Evolutionary conservation across 2,888 invertebrate species (phyloP), one percentile per base, ranked within the genome.

Genomic region (Hypselothyrea guttata): DNA sequence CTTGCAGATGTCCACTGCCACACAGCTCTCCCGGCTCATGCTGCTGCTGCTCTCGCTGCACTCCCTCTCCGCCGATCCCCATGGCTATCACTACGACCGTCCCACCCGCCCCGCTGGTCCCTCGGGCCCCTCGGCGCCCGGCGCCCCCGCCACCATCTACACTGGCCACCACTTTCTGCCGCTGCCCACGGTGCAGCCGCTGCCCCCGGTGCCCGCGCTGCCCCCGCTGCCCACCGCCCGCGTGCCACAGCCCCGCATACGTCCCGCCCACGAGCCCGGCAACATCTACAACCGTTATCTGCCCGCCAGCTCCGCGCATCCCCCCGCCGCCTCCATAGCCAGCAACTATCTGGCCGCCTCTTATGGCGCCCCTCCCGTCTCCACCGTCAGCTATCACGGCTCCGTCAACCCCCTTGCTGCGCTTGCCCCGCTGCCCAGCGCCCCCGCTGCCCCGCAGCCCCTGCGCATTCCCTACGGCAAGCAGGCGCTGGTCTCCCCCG

Each of bases 181-280:
- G 7, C 8, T 89, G 51, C 70, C 88, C 49, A 87, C 88, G 4
- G 49, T 82, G n/a, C 67, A 69, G 28, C 88, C 88, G 0, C 48
- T 86, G 54, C 89, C 89, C 1, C 82, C 89, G 2, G 75, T 89
- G 31, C 89, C 89, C 2, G 59, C 84, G 12, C 55, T 89, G 28
- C 85, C 87, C 0, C 58, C 85, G 15, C 54, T 89, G 38, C 88
- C 88, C 30, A 88, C 89, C 0, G 73, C 75, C 0, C 75, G 72
- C 0, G 45, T n/a, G 0, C 54, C 81, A 0, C 18, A 71, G n/a
- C 70, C 76, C 0, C 16, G 74, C 2, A 58, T 41, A 41, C 73
- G 56, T 1, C 59, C 86, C 28, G 41, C 66, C 7, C 37, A 44
- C 5, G 13, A 11, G 4, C 9, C 53, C 31, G 57, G 35, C 28